phyloP scores from a whole-genome alignment of 2,888 invertebrate species.

The Cosmopolites sordidus region DNA sequence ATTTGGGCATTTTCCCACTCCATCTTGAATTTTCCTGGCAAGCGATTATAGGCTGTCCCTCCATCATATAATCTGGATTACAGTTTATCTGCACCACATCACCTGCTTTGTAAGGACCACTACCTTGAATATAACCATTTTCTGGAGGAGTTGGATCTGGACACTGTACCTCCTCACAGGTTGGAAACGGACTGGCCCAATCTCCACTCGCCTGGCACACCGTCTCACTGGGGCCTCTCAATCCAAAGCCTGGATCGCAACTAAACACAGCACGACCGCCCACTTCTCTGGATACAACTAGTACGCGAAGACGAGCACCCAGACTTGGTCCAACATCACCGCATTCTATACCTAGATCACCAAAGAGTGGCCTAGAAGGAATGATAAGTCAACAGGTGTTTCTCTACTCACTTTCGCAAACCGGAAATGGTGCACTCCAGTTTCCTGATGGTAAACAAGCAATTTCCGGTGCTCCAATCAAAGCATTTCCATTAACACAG shows the following conservation, averaged over 20 bases:
- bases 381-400: neutral
- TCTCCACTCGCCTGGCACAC: slow-evolving; percentile 73
- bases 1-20: slow-evolving; percentile 80
- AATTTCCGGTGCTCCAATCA: slow-evolving; percentile 71
- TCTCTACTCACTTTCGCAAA: slow-evolving; percentile 64
- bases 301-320: slow-evolving; percentile 63
- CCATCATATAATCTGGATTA: slow-evolving; percentile 83
- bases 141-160: slow-evolving; percentile 69
- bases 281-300: slow-evolving; percentile 73
- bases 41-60: slow-evolving; percentile 83
- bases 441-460: slow-evolving; percentile 78
- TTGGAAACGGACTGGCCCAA: slow-evolving; percentile 74
- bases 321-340: slow-evolving; percentile 61
- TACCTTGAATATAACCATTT: slow-evolving; percentile 75
- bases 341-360: slow-evolving; percentile 65
- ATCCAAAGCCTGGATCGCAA: slow-evolving; percentile 72
- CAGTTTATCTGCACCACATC: slow-evolving; percentile 86
- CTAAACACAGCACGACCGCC: slow-evolving; percentile 78
- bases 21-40: slow-evolving; percentile 85
- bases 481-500: slow-evolving; percentile 75
- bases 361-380: too few species aligned
- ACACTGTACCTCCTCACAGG: slow-evolving; percentile 78
- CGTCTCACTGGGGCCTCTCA: slow-evolving; percentile 69
- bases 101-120: slow-evolving; percentile 74
- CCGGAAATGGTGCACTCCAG: slow-evolving; percentile 78